phyloP scores from a whole-genome alignment of 1,140 invertebrate species.

The Chironomus tepperi region DNA sequence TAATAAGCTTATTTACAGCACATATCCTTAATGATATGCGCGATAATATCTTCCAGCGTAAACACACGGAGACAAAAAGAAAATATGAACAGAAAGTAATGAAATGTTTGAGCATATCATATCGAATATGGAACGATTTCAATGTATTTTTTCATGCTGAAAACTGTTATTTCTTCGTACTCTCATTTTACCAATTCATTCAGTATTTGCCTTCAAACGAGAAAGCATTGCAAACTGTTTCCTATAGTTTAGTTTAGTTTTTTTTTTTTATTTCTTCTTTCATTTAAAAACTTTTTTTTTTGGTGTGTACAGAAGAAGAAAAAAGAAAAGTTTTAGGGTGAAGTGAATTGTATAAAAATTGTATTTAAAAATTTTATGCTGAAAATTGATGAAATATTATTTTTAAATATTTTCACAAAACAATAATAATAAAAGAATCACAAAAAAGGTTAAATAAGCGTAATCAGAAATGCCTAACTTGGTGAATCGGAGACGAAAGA shows the following conservation, averaged over 20 bases:
- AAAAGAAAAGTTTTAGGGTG: not conserved
- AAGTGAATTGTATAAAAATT: slow-evolving; percentile 1
- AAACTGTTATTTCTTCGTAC: slow-evolving; percentile 21
- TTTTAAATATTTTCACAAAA: no score
- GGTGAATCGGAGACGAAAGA: slow-evolving; percentile 16
- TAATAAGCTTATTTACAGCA: no score
- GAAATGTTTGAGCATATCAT: slow-evolving; percentile 16
- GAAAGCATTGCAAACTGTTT: slow-evolving; percentile 19
- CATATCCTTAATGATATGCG: no score
- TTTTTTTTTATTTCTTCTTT: not conserved
- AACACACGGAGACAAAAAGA: no score
- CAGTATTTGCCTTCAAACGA: slow-evolving; percentile 16
- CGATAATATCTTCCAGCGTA: no score
- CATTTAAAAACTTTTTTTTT: not conserved
- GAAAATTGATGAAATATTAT: not conserved
- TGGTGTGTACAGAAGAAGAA: not conserved
- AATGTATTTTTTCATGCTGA: not conserved
- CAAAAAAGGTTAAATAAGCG: not conserved
- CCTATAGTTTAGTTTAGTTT: slow-evolving; percentile 17
- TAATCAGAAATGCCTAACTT: slow-evolving; percentile 5
- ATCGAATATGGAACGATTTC: slow-evolving; percentile 18
- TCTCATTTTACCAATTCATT: slow-evolving; percentile 19
- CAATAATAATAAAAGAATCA: no score
- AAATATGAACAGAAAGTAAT: not conserved
- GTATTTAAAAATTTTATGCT: slow-evolving; percentile 10